A percentile compares a stretch with the other conserved stretches of the same genome.
phyloP scores from a whole-genome alignment of 2,797 vertebrate genomes.

The Aphelocoma californica region DNA sequence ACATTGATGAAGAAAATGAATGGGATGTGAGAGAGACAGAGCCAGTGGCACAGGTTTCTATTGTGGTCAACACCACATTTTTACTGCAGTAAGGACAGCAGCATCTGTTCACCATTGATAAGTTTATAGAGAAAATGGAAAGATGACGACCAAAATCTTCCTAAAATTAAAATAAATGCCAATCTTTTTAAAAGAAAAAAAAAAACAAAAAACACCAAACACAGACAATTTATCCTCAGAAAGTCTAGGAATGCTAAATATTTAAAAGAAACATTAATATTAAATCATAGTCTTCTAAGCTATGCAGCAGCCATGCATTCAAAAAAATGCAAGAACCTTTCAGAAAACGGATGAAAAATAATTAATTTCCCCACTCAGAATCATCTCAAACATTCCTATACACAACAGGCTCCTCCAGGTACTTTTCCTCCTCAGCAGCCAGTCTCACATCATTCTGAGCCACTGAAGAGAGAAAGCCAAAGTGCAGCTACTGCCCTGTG shows the following conservation, averaged over 20 bases:
- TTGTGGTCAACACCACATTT: not conserved
- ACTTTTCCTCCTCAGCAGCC: not conserved
- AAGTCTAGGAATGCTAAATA: not conserved
- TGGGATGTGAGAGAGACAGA: not conserved
- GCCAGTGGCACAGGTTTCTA: not conserved
- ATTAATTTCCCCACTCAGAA: not conserved
- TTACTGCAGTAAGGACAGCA: not conserved
- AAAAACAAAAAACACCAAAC: not conserved
- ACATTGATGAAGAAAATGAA: not conserved
- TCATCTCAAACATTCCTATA: not conserved
- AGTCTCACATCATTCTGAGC: not conserved
- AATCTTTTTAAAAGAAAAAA: not conserved
- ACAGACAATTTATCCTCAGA: not conserved
- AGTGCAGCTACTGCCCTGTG: not conserved
- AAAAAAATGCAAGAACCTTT: not conserved
- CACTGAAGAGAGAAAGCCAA: not conserved
- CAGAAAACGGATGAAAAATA: not conserved
- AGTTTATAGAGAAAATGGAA: not conserved
- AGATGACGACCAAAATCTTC: not conserved
- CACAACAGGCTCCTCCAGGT: not conserved
- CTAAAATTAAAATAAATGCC: not conserved
- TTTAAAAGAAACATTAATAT: not conserved
- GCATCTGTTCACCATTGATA: not conserved
- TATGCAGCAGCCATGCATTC: not conserved
- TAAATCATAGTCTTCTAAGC: not conserved